Base-by-base conservation (phyloP, 1,140 invertebrate species). In the Eupeodes corollae region DNA sequence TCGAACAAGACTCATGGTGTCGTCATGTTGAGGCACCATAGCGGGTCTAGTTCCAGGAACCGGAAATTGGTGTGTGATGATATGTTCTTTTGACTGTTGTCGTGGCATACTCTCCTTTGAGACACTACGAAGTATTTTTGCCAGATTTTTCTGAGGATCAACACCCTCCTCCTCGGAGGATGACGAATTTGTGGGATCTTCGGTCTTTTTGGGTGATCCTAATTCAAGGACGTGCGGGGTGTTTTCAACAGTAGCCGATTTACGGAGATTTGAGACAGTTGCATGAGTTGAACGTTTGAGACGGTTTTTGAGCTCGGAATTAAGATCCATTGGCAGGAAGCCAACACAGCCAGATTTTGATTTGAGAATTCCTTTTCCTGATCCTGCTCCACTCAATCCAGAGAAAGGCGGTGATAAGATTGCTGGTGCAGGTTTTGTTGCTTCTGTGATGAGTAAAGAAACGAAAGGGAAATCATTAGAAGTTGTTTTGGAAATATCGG, bases 311-410 rank as follows among this genome's bases (percentile, higher is more conserved):
- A 67, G 51, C 51, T 67, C 65, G 1, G 62, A 58, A 53, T 57
- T 67, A 12, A 67, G 56, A 51, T 65, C 64, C 15, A 55, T 57
- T n/a, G 64, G 64, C 59, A 67, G 61, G 2, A 67, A 46, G 6
- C 47, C 38, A 31, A 51, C 51, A 41, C 42, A 12, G 16, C 72
- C 74, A 5, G 70, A 67, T 13, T 71, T 71, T 0, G 72, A 70
- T 55, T 76, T 78, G 9, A 77, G 55, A 33, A 77, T 78, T 30
- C 75, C 70, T 32, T 68, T 56, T 35, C n/a, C n/a, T n/a, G n/a
- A n/a, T 33, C 8, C 13, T 13, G 32, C 13, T 33, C 13, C 13
- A 41, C 13, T 5, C 39, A 16, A 16, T 41, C 13, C 13, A 41
- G 2, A 5, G 11, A 41, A 35, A 5, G 34, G 34, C 3, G 34